These are phyloP conservation scores for Empis stercorea DNA, from an alignment of 2,888 invertebrate species.

Conservation along the genomic window DNA sequence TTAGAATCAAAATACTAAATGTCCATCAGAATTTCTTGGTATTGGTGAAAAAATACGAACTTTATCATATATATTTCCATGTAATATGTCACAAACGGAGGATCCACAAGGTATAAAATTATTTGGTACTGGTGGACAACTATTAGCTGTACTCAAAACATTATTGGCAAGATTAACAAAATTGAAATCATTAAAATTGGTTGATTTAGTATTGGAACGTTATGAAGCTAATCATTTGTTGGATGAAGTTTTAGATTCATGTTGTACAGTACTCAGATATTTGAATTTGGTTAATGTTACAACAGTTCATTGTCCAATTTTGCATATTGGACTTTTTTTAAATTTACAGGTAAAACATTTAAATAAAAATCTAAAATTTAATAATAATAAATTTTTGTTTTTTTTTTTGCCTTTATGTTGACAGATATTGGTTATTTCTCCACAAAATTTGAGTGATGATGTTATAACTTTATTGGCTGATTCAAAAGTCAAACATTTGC, in stretches of 20 bases:
- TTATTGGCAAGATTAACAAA: slow-evolving; percentile 52
- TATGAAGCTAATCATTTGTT: slow-evolving; percentile 56
- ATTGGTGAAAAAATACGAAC: slow-evolving; percentile 46
- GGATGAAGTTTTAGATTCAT: slow-evolving; percentile 55
- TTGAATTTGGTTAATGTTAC: slow-evolving; percentile 64
- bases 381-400: neutral
- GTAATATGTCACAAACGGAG: slow-evolving; percentile 52
- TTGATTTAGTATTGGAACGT: slow-evolving; percentile 61
- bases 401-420: no score
- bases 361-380: neutral
- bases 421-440: slow-evolving; percentile 50
- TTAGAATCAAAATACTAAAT: slow-evolving; percentile 16
- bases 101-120: slow-evolving; percentile 49
- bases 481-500: slow-evolving; percentile 47
- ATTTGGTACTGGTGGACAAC: slow-evolving; percentile 67
- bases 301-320: slow-evolving; percentile 50
- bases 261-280: slow-evolving; percentile 46
- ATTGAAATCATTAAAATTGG: slow-evolving; percentile 50
- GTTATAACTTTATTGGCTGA: slow-evolving; percentile 53
- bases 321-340: slow-evolving; percentile 63
- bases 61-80: slow-evolving; percentile 60
- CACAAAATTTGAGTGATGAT: slow-evolving; percentile 64
- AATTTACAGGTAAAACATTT: slow-evolving; percentile 48
- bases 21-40: slow-evolving; percentile 28
- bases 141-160: slow-evolving; percentile 50